Evolutionary conservation across 2,888 invertebrate genomes (phyloP), one percentile per base, ranked within the genome.

Genomic region (Idaea biselata): DNA sequence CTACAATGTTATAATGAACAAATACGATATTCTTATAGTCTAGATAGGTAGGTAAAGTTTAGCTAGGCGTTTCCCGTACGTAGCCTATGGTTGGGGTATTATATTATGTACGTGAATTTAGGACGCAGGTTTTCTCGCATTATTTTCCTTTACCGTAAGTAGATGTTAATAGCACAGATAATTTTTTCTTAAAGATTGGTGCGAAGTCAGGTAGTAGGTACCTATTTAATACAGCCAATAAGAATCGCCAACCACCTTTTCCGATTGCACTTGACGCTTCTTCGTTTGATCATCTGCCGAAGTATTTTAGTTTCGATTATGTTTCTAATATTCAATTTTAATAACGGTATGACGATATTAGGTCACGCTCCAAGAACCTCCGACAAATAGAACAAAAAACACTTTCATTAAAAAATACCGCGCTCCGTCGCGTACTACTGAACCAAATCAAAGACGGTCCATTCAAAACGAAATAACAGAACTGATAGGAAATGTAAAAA

Each of bases 401-500:
- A 72, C 70, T 72, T 70, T 72, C 72, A 68, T 70, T 72, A 65
- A 58, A n/a, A 64, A 60, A 63, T 63, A 68, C 70, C 68, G 65
- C 69, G 68, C 70, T 17, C 55, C 55, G 66, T 68, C 65, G 62
- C 66, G 70, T 67, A 68, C 71, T 68, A 68, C 72, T 69, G 71
- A 69, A 68, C 71, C 68, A 69, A 72, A 71, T 73, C 70, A 69
- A 69, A 68, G 70, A 17, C 65, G 44, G 5, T 66, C 65, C 65
- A 71, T 70, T 68, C 55, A 62, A 70, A 66, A 68, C 67, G 68
- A 68, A 70, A 65, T 68, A 67, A 72, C 67, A 63, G 69, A 71
- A 68, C 68, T 63, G 68, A 71, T 73, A 67, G 65, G 25, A 25
- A 25, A 25, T 25, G 25, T 25, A 77, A 75, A 78, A 78, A 80